Evolutionary conservation across 1,140 invertebrate species (phyloP), one percentile per base, ranked within the genome.

Genomic region (Cyclargus thomasi): DNA sequence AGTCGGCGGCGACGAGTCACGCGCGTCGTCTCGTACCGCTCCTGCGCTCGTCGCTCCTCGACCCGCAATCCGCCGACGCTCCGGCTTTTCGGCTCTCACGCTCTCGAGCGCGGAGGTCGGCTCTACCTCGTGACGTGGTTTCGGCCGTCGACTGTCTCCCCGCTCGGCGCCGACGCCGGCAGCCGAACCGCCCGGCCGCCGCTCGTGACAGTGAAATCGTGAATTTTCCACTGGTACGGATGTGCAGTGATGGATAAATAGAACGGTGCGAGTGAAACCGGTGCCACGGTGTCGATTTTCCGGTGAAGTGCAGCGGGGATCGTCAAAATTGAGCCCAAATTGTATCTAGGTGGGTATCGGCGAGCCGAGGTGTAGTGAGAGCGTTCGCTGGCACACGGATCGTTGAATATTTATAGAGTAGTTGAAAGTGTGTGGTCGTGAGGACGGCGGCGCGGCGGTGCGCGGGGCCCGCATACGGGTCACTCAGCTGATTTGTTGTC

Each of bases 311-410:
- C 76, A 72, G 83, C 73, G 79, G 77, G 86, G 84, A 76, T 71
- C 87, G 87, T 85, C 87, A 90, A 90, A 88, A 90, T 90, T 90
- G 87, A 90, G 87, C 84, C 87, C 80, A 90, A 90, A 86, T 81
- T 90, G 85, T 90, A 90, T 86, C 73, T 90, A 88, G 87, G 87
- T 90, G 74, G 79, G 87, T 90, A 84, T 82, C 67, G 74, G 73
- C 74, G 77, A 82, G 79, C 82, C 62, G 74, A 72, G 64, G 66
- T 79, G 77, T 73, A 80, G 75, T 78, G 81, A 81, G 69, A 74
- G 74, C 75, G 73, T 73, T 68, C 77, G 73, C 76, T 87, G 65
- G 77, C 75, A 81, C 75, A 77, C 82, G 79, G 68, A 74, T 73
- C 74, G 74, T 76, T 87, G 80, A 87, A 88, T 88, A 90, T 90